Percentiles rank a stretch among this genome's conserved stretches.
phyloP scores from a whole-genome alignment of 2,797 vertebrate genomes.

The Graptemys geographica region DNA sequence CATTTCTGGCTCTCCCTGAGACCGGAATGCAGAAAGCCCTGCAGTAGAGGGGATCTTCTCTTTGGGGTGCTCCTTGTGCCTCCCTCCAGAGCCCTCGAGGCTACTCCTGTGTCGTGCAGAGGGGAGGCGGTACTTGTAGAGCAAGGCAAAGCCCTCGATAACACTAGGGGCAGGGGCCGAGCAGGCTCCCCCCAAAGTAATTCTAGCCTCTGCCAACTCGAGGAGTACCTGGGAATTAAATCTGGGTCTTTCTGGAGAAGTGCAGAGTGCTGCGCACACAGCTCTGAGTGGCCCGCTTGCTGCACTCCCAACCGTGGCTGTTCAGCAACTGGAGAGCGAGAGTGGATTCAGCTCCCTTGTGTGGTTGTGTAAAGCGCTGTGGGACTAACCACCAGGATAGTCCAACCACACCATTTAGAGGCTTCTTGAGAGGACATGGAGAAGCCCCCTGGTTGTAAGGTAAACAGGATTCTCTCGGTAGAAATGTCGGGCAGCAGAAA shows the following conservation, averaged over 20 bases:
- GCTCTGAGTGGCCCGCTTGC: not conserved
- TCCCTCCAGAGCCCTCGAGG: not conserved
- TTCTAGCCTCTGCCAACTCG: not conserved
- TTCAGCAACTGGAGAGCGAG: not conserved
- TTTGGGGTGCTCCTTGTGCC: not conserved
- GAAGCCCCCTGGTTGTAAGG: not conserved
- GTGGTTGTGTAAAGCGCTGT: not conserved
- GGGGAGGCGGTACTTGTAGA: not conserved
- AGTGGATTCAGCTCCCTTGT: not conserved
- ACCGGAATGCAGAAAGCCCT: no score
- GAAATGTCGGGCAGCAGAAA: not conserved
- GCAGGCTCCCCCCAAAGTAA: not conserved
- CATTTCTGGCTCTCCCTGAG: no score
- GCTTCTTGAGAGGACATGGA: not conserved
- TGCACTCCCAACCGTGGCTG: not conserved
- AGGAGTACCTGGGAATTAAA: not conserved
- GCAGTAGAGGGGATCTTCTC: not conserved
- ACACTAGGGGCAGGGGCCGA: not conserved
- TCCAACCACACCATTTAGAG: not conserved
- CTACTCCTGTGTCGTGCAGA: not conserved
- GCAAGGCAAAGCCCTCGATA: not conserved
- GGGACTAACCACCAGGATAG: not conserved
- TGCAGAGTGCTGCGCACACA: not conserved
- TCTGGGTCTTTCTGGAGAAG: not conserved
- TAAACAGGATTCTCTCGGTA: not conserved